These are phyloP conservation scores for Zosterops japonicus DNA, from an alignment of 2,113 vertebrate genomes.

Conservation along the genomic window DNA sequence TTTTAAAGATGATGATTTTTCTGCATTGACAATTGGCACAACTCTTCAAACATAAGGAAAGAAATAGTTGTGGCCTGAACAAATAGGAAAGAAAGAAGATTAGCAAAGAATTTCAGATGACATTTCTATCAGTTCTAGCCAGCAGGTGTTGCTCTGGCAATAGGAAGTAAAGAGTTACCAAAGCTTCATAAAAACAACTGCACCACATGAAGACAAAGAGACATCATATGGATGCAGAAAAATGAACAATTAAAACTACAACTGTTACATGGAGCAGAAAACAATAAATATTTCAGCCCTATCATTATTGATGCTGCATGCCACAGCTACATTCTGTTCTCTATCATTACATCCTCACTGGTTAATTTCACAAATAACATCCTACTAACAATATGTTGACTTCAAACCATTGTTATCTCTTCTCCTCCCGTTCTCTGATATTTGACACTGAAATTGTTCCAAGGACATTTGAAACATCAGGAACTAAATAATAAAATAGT, in stretches of 20 bases:
- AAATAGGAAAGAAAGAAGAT: neutral
- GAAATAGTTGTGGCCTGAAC: neutral
- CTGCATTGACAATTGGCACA: neutral
- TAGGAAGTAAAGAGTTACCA: neutral
- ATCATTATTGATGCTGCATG: neutral
- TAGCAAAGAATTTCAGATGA: neutral
- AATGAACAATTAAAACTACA: neutral
- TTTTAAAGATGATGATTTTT: neutral
- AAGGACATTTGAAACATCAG: neutral
- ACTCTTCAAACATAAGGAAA: neutral
- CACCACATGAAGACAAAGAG: slow-evolving; percentile 15
- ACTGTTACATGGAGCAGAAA: neutral
- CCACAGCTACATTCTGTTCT: neutral
- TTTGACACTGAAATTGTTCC: neutral
- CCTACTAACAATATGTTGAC: neutral
- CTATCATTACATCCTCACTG: neutral
- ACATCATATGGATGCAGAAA: neutral
- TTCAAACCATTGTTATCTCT: neutral
- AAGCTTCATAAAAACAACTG: neutral
- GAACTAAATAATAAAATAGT: neutral
- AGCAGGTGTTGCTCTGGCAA: slow-evolving; percentile 66
- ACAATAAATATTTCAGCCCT: neutral
- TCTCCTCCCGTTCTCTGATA: neutral
- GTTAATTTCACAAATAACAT: neutral
- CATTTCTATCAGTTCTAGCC: slow-evolving; percentile 28